Evolutionary conservation across 2,888 invertebrate genomes (phyloP), one percentile per base, ranked within the genome.

Genomic region (Ypsolopha scabrella): DNA sequence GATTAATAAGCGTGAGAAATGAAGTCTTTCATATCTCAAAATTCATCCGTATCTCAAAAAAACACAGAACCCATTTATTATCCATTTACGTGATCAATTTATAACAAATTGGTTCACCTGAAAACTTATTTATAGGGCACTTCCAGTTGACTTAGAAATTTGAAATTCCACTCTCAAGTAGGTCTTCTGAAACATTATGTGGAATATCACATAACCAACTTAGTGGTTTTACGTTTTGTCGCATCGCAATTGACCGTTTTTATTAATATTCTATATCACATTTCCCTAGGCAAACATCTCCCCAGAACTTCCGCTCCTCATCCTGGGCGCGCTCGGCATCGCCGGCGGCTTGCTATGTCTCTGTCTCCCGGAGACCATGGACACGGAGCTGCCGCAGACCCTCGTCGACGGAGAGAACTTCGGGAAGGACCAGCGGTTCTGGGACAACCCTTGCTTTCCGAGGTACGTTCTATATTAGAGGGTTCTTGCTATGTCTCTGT

Each of bases 371-470:
- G 96, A 96, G 82, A 96, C 96, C 0, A 88, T 95, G 64, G 93
- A 93, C 68, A 92, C 93, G 46, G 94, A 94, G 64, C 87, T 96
- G 70, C 96, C 96, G 0, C 95, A 95, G 71, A 94, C 95, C 0
- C 76, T 96, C 7, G 91, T 90, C 55, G 96, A 96, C 67, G 96
- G 96, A 9, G 95, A 96, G 79, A 89, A 93, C 63, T 96, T 96
- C 62, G 96, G 95, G 3, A 88, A 87, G 53, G 89, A 93, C 53
- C 95, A 95, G 74, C 90, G 87, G 57, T 91, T 95, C 63, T 93
- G 93, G 90, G 94, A 95, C 57, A 92, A 92, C 63, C 95, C 94
- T 41, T 95, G 94, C 63, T 87, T 90, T 60, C 87, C 89, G 38
- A 91, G 90, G 90, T 92, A 75, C 75, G 78, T 75, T 39, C 6